These are phyloP conservation scores for Staurois parvus DNA, from an alignment of 2,797 vertebrate genomes.

Conservation along the genomic window DNA sequence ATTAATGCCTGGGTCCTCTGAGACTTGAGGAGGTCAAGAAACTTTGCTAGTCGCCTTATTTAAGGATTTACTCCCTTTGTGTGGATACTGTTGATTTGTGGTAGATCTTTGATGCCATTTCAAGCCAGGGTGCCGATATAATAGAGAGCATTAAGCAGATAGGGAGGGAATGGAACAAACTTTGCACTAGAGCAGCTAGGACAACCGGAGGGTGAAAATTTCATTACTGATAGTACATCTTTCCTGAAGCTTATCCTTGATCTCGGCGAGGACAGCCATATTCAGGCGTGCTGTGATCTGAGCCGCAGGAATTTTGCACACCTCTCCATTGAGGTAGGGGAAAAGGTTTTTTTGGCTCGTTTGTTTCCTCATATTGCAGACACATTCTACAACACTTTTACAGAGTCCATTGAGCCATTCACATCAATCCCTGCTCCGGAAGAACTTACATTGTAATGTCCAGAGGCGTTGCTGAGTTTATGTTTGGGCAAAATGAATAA, in stretches of 20 bases:
- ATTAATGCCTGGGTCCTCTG: neutral
- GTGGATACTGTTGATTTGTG: neutral
- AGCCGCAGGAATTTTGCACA: neutral
- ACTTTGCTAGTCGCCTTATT: neutral
- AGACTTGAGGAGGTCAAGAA: neutral
- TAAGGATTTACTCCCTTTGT: neutral
- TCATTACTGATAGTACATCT: slow-evolving; percentile 17
- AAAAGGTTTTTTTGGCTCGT: neutral
- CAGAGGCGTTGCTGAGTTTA: too few relatives aligned
- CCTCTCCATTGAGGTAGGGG: neutral
- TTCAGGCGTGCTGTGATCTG: slow-evolving; percentile 37
- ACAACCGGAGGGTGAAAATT: slow-evolving; percentile 45
- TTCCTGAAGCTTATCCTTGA: slow-evolving; percentile 37
- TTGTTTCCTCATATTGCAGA: neutral
- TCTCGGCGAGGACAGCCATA: slow-evolving; percentile 25
- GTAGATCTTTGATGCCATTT: slow-evolving; percentile 13
- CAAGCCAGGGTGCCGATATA: slow-evolving; percentile 19
- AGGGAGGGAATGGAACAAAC: slow-evolving; percentile 11
- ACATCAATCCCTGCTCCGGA: too few relatives aligned
- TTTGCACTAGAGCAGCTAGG: slow-evolving; percentile 39
- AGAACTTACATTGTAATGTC: too few relatives aligned
- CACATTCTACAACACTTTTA: neutral
- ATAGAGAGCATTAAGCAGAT: slow-evolving; percentile 27
- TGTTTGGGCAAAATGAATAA: too few relatives aligned
- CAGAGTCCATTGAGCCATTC: neutral